These are phyloP conservation scores for Meloidogyne floridensis DNA, from an alignment of 1,140 invertebrate species.

Conservation along the genomic window DNA sequence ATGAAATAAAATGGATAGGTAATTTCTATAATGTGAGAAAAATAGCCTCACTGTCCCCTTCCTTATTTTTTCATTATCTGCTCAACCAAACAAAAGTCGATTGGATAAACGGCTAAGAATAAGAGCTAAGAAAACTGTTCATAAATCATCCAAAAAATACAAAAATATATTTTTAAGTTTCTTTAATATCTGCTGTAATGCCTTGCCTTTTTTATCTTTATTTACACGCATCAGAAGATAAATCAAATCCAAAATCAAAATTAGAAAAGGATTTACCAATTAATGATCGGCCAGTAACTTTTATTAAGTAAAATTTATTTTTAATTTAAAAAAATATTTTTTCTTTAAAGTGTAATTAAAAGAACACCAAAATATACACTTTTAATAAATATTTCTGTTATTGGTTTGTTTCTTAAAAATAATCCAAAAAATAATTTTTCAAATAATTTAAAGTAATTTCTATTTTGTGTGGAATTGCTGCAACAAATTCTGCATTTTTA, in stretches of 20 bases:
- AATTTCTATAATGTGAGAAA: too few species aligned
- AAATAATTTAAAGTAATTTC: constrained; percentile 34
- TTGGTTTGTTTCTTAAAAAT: constrained; percentile 35
- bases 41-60: too few species aligned
- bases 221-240: constrained; percentile 41
- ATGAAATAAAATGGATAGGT: too few species aligned
- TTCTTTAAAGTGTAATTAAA: constrained; percentile 30
- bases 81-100: too few species aligned
- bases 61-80: too few species aligned
- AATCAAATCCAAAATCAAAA: not conserved
- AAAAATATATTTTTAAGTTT: constrained; percentile 25
- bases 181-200: constrained; percentile 50
- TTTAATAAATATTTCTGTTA: constrained; percentile 36
- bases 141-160: too few species aligned
- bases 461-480: constrained; percentile 44
- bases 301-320: not conserved
- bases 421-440: not conserved
- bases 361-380: constrained; percentile 26
- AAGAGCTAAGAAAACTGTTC: too few species aligned
- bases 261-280: not conserved
- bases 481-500: constrained; percentile 43
- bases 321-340: constrained; percentile 23
- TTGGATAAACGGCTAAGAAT: too few species aligned
- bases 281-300: constrained; percentile 8
- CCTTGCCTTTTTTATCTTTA: constrained; percentile 50